Conservation (phyloP, 2,797 vertebrate species). For the Aphelocoma californica region DNA sequence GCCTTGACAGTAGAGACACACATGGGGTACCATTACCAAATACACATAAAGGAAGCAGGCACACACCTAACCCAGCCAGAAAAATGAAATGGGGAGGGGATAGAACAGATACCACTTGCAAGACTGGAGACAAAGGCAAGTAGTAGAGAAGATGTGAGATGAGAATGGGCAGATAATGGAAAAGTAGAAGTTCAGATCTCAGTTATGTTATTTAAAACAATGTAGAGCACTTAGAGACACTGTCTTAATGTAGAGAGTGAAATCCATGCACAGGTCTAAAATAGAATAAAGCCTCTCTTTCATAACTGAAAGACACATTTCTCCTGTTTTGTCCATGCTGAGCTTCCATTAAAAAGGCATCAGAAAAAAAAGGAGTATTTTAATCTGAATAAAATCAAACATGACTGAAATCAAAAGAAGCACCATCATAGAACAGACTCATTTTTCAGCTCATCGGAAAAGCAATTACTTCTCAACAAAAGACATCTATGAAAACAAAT, state of each 20-base stretch:
- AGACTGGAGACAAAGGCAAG: background rate
- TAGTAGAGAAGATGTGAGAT: background rate
- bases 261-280: background rate
- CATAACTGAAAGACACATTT: background rate
- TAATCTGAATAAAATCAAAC: background rate
- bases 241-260: background rate
- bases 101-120: background rate
- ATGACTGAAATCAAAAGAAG: background rate
- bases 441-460: background rate
- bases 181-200: background rate
- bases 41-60: background rate
- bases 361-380: background rate
- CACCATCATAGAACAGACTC: background rate
- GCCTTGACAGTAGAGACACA: background rate
- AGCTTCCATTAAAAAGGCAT: background rate
- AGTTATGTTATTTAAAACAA: background rate
- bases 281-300: background rate
- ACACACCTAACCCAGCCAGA: background rate
- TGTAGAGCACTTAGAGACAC: background rate
- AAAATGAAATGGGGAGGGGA: accelerated
- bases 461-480: background rate
- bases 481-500: background rate
- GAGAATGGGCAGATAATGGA: background rate
- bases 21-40: background rate
- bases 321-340: background rate